Percentiles rank a stretch among this genome's conserved stretches.
phyloP scores from a whole-genome alignment of 92 coral and sea anemone genomes.

The Pocillopora grandis region DNA sequence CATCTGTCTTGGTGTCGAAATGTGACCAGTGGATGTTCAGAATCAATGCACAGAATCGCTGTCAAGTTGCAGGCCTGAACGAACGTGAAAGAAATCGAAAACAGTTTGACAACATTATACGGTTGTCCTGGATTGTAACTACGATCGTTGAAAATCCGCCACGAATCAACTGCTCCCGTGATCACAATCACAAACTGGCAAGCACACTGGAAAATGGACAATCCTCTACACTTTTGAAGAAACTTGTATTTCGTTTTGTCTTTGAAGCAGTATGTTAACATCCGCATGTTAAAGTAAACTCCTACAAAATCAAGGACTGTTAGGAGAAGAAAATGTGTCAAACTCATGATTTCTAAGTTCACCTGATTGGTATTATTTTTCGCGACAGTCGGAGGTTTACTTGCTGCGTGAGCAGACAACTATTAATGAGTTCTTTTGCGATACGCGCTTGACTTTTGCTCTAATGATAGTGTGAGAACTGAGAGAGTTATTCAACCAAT shows the following conservation, averaged over 20 bases:
- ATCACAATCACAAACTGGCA: neutral
- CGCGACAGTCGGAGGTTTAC: too few species aligned
- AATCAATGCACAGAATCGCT: neutral
- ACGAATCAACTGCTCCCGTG: neutral
- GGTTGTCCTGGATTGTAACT: neutral
- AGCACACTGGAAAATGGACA: neutral
- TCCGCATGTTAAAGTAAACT: neutral
- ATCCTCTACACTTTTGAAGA: neutral
- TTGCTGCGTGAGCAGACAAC: too few species aligned
- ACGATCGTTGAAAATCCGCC: neutral
- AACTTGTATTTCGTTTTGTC: neutral
- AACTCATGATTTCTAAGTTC: neutral
- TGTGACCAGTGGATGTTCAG: neutral
- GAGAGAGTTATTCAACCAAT: too few species aligned
- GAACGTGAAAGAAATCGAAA: neutral
- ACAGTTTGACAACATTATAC: neutral
- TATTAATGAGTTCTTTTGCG: too few species aligned
- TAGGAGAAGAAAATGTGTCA: neutral
- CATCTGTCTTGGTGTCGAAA: neutral
- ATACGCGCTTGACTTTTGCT: too few species aligned
- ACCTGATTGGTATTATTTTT: neutral
- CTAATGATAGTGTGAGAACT: too few species aligned
- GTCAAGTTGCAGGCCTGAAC: neutral
- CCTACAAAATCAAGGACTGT: neutral
- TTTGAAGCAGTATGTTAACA: slow-evolving; percentile 3